These are phyloP conservation scores for Hippocampus abdominalis DNA, from an alignment of 2,113 vertebrate species.

Conservation along the genomic window DNA sequence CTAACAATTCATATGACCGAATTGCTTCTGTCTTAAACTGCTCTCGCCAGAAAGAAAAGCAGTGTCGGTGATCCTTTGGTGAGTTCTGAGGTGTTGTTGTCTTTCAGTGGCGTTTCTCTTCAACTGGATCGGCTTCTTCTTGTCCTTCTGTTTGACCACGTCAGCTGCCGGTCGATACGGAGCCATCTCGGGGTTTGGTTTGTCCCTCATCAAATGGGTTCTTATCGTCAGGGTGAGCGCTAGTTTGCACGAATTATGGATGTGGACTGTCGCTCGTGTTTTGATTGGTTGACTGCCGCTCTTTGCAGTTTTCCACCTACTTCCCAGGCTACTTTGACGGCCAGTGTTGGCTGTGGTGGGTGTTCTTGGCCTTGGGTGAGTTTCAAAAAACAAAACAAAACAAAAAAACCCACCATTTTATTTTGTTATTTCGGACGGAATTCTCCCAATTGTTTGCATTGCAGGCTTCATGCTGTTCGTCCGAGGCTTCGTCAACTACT, in stretches of 20 bases:
- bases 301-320: slow-evolving; percentile 90
- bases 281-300: neutral
- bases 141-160: slow-evolving; percentile 97
- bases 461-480: slow-evolving; percentile 97
- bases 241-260: neutral
- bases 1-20: no score
- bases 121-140: slow-evolving; percentile 99
- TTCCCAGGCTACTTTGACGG: slow-evolving; percentile 98
- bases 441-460: slow-evolving; percentile 14
- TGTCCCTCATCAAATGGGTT: slow-evolving; percentile 99
- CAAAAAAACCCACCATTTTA: no score
- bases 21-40: no score
- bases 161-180: slow-evolving; percentile 95
- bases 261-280: neutral
- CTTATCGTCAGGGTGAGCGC: slow-evolving; percentile 92
- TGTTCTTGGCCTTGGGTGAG: slow-evolving; percentile 96
- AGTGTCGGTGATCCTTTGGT: no score
- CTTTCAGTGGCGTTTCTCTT: slow-evolving; percentile 96
- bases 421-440: neutral
- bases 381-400: slow-evolving; percentile 21
- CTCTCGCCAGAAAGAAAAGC: no score
- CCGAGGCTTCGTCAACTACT: slow-evolving; percentile 98
- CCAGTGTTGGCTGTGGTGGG: slow-evolving; percentile 99
- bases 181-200: slow-evolving; percentile 96
- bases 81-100: neutral